Conservation (phyloP, 2,797 vertebrate species). For the Leptodactylus fallax region DNA sequence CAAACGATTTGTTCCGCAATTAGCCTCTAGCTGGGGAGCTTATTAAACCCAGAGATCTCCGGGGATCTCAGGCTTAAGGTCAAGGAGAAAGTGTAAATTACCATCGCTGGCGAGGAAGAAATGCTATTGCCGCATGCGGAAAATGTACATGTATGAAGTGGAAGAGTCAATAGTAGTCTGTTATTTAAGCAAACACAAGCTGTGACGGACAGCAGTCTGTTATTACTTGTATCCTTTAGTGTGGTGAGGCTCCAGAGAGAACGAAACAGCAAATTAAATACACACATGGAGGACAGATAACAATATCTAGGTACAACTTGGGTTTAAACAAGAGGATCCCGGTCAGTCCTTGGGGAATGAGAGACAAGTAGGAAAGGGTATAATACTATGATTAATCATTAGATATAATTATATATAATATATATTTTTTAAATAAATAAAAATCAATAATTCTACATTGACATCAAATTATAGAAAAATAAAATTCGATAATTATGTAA, state of each 20-base stretch:
- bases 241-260: slow-evolving; percentile 39
- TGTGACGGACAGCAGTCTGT: slow-evolving; percentile 50
- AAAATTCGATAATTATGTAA: too few species aligned
- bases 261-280: slow-evolving; percentile 43
- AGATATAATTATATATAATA: too few species aligned
- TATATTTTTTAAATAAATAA: too few species aligned
- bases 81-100: slow-evolving; percentile 64
- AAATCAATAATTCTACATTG: too few species aligned
- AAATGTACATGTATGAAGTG: slow-evolving; percentile 54
- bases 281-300: background rate
- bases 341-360: too few species aligned
- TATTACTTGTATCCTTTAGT: slow-evolving; percentile 59
- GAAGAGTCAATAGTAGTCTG: slow-evolving; percentile 60
- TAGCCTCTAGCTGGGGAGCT: slow-evolving; percentile 64
- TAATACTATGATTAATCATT: too few species aligned
- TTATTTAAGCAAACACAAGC: slow-evolving; percentile 62
- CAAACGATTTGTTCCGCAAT: slow-evolving; percentile 63
- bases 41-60: slow-evolving; percentile 60
- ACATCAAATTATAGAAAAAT: too few species aligned
- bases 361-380: too few species aligned
- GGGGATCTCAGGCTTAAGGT: slow-evolving; percentile 62
- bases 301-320: background rate
- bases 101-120: slow-evolving; percentile 46
- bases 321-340: background rate
- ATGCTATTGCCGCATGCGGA: slow-evolving; percentile 42